These are phyloP conservation scores for Lates calcarifer DNA, from an alignment of 2,113 vertebrate genomes.

Conservation along the genomic window DNA sequence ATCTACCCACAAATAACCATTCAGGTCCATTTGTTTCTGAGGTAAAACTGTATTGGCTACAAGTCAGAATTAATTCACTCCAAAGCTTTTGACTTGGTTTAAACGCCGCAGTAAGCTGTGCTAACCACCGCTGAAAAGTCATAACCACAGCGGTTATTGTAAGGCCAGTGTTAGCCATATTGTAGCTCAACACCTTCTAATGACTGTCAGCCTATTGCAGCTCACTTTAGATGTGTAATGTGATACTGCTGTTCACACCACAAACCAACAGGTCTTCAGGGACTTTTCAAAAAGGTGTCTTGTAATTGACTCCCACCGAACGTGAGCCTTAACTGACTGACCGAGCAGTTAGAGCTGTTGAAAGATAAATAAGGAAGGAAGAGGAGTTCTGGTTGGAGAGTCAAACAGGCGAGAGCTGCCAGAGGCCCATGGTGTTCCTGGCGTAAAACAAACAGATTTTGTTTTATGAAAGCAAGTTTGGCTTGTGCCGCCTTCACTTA, in stretches of 20 bases:
- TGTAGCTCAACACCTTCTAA: constrained; percentile 72
- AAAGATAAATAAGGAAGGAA: constrained; percentile 46
- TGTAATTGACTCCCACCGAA: constrained; percentile 58
- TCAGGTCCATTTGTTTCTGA: constrained; percentile 23
- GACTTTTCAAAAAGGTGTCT: constrained; percentile 62
- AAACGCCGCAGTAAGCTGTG: constrained; percentile 37
- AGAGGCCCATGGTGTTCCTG: constrained; percentile 11
- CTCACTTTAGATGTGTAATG: constrained; percentile 57
- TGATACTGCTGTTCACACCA: constrained; percentile 60
- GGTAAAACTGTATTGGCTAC: constrained; percentile 36
- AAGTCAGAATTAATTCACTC: constrained; percentile 55
- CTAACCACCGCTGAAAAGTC: constrained; percentile 67
- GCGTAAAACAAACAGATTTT: constrained; percentile 30
- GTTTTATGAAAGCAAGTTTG: constrained; percentile 31
- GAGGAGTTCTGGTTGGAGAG: constrained; percentile 27
- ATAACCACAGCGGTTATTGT: constrained; percentile 63
- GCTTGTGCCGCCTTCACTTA: constrained; percentile 8
- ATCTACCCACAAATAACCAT: constrained; percentile 28
- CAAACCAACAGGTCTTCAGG: constrained; percentile 70
- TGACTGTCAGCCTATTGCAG: constrained; percentile 47
- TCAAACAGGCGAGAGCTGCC: constrained; percentile 1
- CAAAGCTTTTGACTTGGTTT: constrained; percentile 30
- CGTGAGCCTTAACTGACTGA: constrained; percentile 32
- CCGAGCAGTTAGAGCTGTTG: constrained; percentile 25
- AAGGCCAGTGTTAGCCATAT: constrained; percentile 51